Evolutionary conservation across 2,888 invertebrate species (phyloP), one percentile per base, ranked within the genome.

Genomic region (Phyllotreta cruciferae): DNA sequence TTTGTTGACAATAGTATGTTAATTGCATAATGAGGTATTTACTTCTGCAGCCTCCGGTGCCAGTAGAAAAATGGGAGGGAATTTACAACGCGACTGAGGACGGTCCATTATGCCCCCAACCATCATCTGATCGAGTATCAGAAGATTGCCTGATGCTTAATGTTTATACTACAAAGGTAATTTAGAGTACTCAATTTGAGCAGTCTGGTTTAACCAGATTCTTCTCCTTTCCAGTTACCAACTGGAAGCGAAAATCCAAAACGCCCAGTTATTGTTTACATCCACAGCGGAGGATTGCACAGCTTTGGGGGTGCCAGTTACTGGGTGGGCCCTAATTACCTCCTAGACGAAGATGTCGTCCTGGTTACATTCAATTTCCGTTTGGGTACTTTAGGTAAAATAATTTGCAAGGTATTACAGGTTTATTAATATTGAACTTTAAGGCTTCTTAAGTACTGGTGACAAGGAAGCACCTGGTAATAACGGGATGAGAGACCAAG

Each of bases 401-500:
- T n/a, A 47, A 47, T n/a, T n/a, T n/a, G n/a, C n/a, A n/a, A n/a
- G n/a, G 38, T 38, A 38, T 38, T 7, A 7, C 38, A 38, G 38
- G 38, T 38, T n/a, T 24, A 34, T 9, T 47, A 13, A 13, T 11
- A 53, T 45, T 90, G 90, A 72, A 89, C n/a, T 8, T 38, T 11
- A 57, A 76, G 81, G 81, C 36, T 81, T 81, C 55, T 61, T 82
- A 3, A 87, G 87, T 69, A 89, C 89, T 0, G 90, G 89, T 0
- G 89, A 89, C 50, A 81, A 83, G 47, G 81, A 85, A 49, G 87
- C 88, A 0, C 87, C 89, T 0, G 90, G 90, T 0, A 91, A 91
- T 75, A 84, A 86, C 69, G 90, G 89, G 0, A 78, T 89, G 41
- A 90, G 90, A 75, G 90, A 91, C 78, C 90, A 91, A 78, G 89